A percentile compares a stretch with the other conserved stretches of the same genome.
Conservation (phyloP, 2,797 vertebrate species). For the Halcyon chelicuti region DNA sequence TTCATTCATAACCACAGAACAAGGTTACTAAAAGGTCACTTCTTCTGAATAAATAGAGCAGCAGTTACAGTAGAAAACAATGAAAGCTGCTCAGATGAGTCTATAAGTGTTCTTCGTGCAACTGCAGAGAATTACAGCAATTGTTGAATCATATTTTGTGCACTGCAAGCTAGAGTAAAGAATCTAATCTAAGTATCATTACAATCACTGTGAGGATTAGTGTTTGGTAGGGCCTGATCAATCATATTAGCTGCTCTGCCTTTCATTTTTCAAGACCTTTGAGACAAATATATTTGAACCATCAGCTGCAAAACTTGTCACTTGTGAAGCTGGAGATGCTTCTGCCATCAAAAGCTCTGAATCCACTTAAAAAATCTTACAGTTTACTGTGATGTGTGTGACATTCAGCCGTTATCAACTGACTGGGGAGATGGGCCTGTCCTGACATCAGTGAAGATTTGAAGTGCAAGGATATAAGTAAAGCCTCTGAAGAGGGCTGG, state of each 20-base stretch:
- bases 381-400: not conserved
- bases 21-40: conserved; percentile 17
- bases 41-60: conserved; percentile 2
- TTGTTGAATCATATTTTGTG: not conserved
- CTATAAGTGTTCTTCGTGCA: not conserved
- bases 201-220: not conserved
- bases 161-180: not conserved
- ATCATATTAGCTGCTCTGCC: not conserved
- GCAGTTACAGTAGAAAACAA: not conserved
- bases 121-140: not conserved
- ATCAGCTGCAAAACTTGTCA: not conserved
- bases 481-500: not conserved
- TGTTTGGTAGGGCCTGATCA: not conserved
- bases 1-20: conserved; percentile 9
- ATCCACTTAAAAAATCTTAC: not conserved
- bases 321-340: not conserved
- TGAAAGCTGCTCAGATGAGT: not conserved
- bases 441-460: not conserved
- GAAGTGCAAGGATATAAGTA: not conserved
- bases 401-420: not conserved
- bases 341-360: not conserved
- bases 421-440: not conserved
- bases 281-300: not conserved
- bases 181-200: not conserved
- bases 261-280: not conserved